Percentiles rank a stretch among this genome's conserved stretches.
Conservation (phyloP, 1,140 invertebrate species). For the Drosophila tropicalis region DNA sequence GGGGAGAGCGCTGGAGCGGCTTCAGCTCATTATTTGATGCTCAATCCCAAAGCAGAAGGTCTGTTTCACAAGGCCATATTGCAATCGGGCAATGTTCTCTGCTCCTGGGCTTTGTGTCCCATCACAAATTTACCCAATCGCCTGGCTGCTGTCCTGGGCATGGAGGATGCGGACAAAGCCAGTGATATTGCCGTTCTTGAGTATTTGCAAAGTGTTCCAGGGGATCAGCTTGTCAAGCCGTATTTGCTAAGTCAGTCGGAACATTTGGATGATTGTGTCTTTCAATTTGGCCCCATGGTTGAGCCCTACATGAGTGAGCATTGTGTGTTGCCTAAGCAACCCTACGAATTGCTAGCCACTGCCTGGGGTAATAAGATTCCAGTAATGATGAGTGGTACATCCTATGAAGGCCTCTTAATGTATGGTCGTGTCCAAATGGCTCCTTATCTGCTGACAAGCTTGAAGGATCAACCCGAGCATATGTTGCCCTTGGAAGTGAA, state of each 20-base stretch:
- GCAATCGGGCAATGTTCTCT: slow-evolving; percentile 84
- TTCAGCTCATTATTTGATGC: slow-evolving; percentile 83
- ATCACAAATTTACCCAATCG: slow-evolving; percentile 54
- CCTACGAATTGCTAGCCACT: slow-evolving; percentile 45
- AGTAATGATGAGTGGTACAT: slow-evolving; percentile 83
- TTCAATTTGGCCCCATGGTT: slow-evolving; percentile 70
- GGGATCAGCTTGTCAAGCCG: slow-evolving; percentile 51
- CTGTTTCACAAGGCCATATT: slow-evolving; percentile 84
- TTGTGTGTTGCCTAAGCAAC: slow-evolving; percentile 57
- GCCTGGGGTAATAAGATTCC: slow-evolving; percentile 83
- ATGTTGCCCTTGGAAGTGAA: slow-evolving; percentile 58
- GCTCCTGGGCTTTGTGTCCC: slow-evolving; percentile 83
- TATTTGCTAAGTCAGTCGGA: slow-evolving; percentile 63
- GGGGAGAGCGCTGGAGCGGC: slow-evolving; percentile 82
- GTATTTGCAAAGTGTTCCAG: slow-evolving; percentile 56
- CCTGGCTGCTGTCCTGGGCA: slow-evolving; percentile 59
- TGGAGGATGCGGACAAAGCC: slow-evolving; percentile 36
- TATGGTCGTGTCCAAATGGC: slow-evolving; percentile 54
- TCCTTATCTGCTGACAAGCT: slow-evolving; percentile 58
- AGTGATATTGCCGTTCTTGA: slow-evolving; percentile 58
- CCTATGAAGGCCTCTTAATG: slow-evolving; percentile 74
- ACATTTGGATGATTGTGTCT: slow-evolving; percentile 66
- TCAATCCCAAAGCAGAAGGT: slow-evolving; percentile 84
- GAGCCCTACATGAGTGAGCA: slow-evolving; percentile 64
- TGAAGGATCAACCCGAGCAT: slow-evolving; percentile 61